Evolutionary conservation across 2,888 invertebrate genomes (phyloP).

Genomic region (Amiota mariae): DNA sequence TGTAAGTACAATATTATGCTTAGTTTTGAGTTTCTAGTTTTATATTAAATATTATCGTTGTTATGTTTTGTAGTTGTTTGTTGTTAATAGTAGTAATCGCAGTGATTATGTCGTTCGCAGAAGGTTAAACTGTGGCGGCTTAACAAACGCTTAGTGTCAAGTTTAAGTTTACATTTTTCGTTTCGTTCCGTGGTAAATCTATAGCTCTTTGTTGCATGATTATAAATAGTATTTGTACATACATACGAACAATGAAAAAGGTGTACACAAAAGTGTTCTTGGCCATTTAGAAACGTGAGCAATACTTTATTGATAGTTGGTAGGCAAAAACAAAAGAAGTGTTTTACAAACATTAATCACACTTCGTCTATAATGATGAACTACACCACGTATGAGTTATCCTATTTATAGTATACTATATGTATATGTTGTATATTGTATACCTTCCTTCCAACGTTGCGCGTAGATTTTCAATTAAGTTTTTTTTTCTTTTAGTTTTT

Average conservation of each 20-base stretch:
- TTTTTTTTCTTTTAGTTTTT: not conserved
- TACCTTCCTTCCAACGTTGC: not conserved
- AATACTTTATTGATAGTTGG: too few species aligned
- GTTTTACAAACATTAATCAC: too few species aligned
- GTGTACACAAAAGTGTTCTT: too few species aligned
- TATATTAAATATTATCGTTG: too few species aligned
- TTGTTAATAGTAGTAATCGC: not conserved
- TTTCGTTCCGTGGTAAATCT: constrained; percentile 19
- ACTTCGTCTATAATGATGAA: not conserved
- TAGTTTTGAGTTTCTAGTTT: too few species aligned
- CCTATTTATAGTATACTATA: not conserved
- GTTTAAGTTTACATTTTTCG: constrained; percentile 61
- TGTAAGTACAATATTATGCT: too few species aligned
- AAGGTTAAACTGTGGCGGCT: constrained; percentile 49
- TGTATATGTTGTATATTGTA: not conserved
- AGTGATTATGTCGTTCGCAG: constrained; percentile 32
- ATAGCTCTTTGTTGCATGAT: not conserved
- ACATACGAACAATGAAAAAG: too few species aligned
- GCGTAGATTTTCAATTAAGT: constrained; percentile 15
- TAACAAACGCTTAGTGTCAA: constrained; percentile 55
- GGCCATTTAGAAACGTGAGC: too few species aligned
- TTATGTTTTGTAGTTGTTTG: constrained; percentile 6
- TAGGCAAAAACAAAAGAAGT: too few species aligned
- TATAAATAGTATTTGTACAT: too few species aligned
- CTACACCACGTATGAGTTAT: not conserved